Conservation (phyloP, 2,888 invertebrate genomes). For the Cheilosia vernalis region DNA sequence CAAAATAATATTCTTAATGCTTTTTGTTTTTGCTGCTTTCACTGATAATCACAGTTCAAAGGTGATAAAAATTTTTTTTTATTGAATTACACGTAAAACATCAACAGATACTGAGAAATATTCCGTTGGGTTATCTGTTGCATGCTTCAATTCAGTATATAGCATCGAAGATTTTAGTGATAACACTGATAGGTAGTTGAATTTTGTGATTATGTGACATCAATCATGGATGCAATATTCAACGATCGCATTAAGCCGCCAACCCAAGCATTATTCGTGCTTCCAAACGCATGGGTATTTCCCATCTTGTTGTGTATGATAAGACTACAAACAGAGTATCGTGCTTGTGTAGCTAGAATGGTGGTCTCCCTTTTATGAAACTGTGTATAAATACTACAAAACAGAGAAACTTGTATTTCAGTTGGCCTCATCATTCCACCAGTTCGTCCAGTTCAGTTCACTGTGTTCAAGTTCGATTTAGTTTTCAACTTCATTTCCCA, state of each 20-base stretch:
- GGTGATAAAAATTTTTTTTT: neutral
- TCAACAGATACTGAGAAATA: too few relatives aligned
- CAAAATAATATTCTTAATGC: neutral
- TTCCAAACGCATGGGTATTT: slow-evolving; percentile 6
- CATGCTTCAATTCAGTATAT: neutral
- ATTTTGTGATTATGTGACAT: neutral
- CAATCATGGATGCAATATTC: neutral
- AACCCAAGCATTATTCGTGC: neutral
- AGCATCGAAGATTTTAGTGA: neutral
- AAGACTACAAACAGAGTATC: neutral
- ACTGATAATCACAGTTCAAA: neutral
- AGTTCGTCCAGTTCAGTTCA: slow-evolving; percentile 17
- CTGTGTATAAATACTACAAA: slow-evolving; percentile 24
- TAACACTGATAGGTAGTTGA: neutral
- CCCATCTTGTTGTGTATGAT: slow-evolving; percentile 12
- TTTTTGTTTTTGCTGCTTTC: neutral
- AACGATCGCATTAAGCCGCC: neutral
- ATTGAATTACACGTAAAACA: neutral
- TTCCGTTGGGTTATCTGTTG: neutral
- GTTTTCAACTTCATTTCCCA: slow-evolving; percentile 78
- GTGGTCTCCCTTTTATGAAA: slow-evolving; percentile 7
- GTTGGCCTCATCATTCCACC: slow-evolving; percentile 28
- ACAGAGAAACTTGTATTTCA: slow-evolving; percentile 33
- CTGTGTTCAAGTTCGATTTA: neutral
- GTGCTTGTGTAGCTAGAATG: neutral